A percentile compares a stretch with the other conserved stretches of the same genome.
These are phyloP conservation scores for Petrolisthes manimaculis DNA, from an alignment of 2,888 invertebrate species.

Conservation along the genomic window DNA sequence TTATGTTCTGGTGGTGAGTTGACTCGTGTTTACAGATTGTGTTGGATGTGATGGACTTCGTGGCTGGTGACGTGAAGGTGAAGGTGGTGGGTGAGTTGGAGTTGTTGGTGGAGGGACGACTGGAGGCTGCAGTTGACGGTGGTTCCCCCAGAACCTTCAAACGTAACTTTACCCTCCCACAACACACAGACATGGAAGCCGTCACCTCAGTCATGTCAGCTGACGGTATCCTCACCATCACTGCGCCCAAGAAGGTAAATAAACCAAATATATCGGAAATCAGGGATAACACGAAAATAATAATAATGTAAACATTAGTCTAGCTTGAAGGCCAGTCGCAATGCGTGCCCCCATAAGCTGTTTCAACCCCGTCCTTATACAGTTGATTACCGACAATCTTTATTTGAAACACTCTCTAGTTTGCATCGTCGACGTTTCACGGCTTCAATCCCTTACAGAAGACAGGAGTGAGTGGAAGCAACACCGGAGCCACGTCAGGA, in stretches of 20 bases:
- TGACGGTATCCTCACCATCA: conserved; percentile 63
- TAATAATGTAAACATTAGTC: no score
- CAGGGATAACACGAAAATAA: no score
- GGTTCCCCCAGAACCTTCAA: conserved; percentile 41
- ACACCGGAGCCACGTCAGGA: not conserved
- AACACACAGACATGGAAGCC: conserved; percentile 44
- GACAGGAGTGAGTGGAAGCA: no score
- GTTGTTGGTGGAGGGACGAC: conserved; percentile 57
- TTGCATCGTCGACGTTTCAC: no score
- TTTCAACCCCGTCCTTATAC: no score
- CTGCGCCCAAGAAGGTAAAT: conserved; percentile 54
- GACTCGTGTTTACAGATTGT: conserved; percentile 48
- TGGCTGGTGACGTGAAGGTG: conserved; percentile 58
- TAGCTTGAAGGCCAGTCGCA: not conserved
- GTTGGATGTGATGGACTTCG: conserved; percentile 62
- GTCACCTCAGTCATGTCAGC: conserved; percentile 60
- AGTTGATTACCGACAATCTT: not conserved
- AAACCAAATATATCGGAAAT: not conserved
- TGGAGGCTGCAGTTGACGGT: conserved; percentile 24
- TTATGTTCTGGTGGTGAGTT: not conserved
- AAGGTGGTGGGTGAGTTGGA: conserved; percentile 56
- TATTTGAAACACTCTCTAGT: not conserved
- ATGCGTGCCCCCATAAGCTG: not conserved
- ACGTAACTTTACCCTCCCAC: conserved; percentile 55
- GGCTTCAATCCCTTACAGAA: no score